phyloP scores from a whole-genome alignment of 2,113 vertebrate species.

The Thalassoma bifasciatum region DNA sequence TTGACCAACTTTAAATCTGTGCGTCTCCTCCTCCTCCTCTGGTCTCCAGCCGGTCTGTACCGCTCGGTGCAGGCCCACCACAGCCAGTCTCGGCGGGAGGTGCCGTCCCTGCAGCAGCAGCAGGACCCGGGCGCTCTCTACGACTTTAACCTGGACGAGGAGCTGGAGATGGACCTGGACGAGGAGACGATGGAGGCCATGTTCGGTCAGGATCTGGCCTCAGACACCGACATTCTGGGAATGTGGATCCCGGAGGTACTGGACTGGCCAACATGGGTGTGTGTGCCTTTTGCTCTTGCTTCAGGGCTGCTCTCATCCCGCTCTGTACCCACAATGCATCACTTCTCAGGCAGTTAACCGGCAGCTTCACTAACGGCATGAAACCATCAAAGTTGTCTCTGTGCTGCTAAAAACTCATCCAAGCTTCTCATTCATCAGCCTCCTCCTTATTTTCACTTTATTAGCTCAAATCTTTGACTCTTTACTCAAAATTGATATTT shows the following conservation, averaged over 20 bases:
- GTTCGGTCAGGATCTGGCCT: conserved; percentile 96
- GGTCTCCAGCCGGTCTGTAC: conserved; percentile 90
- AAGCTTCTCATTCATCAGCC: neutral
- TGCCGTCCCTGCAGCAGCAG: conserved; percentile 88
- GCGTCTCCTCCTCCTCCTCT: neutral
- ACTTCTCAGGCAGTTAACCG: conserved; percentile 11
- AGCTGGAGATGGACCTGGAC: conserved; percentile 97
- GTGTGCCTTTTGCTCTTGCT: conserved; percentile 86
- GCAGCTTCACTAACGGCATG: conserved; percentile 24
- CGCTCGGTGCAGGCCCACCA: conserved; percentile 97
- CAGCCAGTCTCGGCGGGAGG: conserved; percentile 92
- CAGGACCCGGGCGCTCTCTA: conserved; percentile 90
- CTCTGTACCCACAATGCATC: conserved; percentile 24
- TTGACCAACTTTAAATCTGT: too few relatives aligned
- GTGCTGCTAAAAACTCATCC: neutral
- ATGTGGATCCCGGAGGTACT: conserved; percentile 99
- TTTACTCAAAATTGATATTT: too few relatives aligned
- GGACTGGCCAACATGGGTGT: conserved; percentile 99
- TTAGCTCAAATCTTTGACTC: too few relatives aligned
- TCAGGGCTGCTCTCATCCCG: conserved; percentile 52
- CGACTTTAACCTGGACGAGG: conserved; percentile 98
- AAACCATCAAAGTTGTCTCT: neutral
- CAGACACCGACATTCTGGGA: conserved; percentile 99
- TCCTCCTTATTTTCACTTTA: too few relatives aligned
- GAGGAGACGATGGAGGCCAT: conserved; percentile 99